Percentiles rank a stretch among this genome's conserved stretches.
Evolutionary conservation across 2,797 vertebrate genomes (phyloP).

Genomic region (Lycodopsis pacificus): DNA sequence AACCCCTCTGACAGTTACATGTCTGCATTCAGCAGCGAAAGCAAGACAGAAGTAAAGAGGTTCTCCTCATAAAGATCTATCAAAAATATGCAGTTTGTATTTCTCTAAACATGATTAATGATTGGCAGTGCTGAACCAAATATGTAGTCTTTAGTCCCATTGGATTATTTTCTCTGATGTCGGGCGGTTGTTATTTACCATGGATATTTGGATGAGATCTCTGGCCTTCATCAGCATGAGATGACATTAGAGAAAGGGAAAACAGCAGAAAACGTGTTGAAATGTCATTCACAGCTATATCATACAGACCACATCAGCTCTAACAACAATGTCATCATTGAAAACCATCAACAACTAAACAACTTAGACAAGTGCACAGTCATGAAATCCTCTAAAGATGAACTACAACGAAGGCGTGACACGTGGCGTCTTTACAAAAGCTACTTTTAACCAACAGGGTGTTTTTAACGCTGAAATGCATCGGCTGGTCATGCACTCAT

Average conservation of each 20-base stretch:
- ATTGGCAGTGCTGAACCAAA: constrained; percentile 25
- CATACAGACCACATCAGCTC: constrained; percentile 61
- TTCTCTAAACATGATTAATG: background rate
- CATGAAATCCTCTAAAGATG: constrained; percentile 36
- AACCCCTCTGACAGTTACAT: constrained; percentile 27
- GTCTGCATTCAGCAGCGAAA: constrained; percentile 9
- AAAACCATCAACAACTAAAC: constrained; percentile 46
- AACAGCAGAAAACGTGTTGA: constrained; percentile 81
- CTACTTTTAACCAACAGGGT: constrained; percentile 4
- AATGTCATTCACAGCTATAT: constrained; percentile 71
- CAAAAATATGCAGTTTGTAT: background rate
- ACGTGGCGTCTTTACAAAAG: constrained; percentile 1
- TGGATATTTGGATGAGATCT: constrained; percentile 86
- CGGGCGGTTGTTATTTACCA: constrained; percentile 84
- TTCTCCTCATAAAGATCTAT: background rate
- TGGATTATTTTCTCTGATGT: constrained; percentile 60
- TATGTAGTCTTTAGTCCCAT: constrained; percentile 15
- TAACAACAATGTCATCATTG: constrained; percentile 51
- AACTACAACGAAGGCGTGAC: constrained; percentile 46
- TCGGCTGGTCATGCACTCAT: constrained; percentile 49
- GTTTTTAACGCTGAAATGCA: constrained; percentile 20
- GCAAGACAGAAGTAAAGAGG: constrained; percentile 9
- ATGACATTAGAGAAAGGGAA: constrained; percentile 82
- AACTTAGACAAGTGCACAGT: constrained; percentile 49
- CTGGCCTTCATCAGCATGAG: constrained; percentile 86